Evolutionary conservation across 1,140 invertebrate genomes (phyloP).

Genomic region (Nasonia giraulti): DNA sequence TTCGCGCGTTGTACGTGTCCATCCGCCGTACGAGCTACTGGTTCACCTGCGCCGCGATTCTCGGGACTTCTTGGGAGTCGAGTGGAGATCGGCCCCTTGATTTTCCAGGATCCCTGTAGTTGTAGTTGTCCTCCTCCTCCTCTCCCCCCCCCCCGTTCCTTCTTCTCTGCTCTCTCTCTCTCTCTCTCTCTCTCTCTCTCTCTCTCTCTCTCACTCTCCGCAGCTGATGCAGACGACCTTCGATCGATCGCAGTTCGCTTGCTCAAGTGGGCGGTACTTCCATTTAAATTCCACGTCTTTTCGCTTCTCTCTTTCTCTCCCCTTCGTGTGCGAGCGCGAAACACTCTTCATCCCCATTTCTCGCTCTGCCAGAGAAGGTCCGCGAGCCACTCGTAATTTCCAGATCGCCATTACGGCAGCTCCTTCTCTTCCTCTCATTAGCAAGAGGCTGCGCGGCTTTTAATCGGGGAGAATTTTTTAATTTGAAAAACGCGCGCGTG

Average conservation of each 20-base stretch:
- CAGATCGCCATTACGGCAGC: slow-evolving; percentile 38
- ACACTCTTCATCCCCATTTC: slow-evolving; percentile 38
- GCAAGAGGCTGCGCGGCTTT: neutral
- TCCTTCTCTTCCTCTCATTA: slow-evolving; percentile 49
- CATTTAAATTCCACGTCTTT: slow-evolving; percentile 54
- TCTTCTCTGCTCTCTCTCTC: neutral
- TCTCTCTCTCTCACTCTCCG: slow-evolving; percentile 24
- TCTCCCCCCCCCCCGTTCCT: neutral
- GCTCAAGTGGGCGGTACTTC: slow-evolving; percentile 54
- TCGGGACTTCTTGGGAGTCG: slow-evolving; percentile 53
- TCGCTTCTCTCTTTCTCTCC: slow-evolving; percentile 28
- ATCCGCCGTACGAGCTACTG: slow-evolving; percentile 9
- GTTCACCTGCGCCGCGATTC: slow-evolving; percentile 45
- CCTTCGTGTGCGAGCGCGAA: slow-evolving; percentile 9
- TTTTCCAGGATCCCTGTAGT: slow-evolving; percentile 50
- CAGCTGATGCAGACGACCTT: slow-evolving; percentile 38
- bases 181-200: neutral
- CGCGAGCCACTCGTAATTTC: slow-evolving; percentile 47
- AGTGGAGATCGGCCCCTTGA: slow-evolving; percentile 47
- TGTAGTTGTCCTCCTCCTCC: slow-evolving; percentile 32
- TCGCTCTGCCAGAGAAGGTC: neutral
- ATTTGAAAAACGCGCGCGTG: slow-evolving; percentile 38
- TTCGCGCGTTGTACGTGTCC: slow-evolving; percentile 44
- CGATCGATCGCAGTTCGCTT: slow-evolving; percentile 48
- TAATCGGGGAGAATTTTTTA: slow-evolving; percentile 32